Base-by-base conservation (phyloP, 2,113 vertebrate genomes). In the Pseudopipra pipra region DNA sequence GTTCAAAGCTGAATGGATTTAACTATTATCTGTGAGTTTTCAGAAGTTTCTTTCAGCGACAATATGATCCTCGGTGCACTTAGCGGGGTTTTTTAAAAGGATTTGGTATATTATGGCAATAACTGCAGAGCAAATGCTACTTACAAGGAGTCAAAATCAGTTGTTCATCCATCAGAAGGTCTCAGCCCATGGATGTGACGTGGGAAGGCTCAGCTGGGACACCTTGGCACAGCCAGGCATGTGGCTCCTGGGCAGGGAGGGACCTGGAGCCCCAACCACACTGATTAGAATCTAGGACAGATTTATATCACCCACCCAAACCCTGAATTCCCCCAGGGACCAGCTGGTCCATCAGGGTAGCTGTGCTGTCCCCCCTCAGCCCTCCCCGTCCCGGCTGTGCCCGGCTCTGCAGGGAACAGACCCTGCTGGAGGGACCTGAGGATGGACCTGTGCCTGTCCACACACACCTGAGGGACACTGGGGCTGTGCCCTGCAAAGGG, bases 1-100 rank as follows among this genome's bases (percentile, higher is more conserved):
- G 70, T 95, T 96, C 95, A 95, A 93, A 96, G 95, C 85, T 93
- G 92, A 93, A 96, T 87, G 93, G 90, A 43, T 97, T 90, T 82
- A 85, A 93, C 92, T 92, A 92, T 92, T 96, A 95, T 87, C 93
- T 31, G 14, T 0, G 4, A 96, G 95, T 96, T 96, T 95, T 95
- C 86, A 85, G 82, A 96, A 93, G 83, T 96, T 97, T 86, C 85
- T 86, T 68, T 79, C 84, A 73, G 88, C 2, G 1, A 62, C 58
- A 78, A 24, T 87, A 54, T 37, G 76, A 92, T 89, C 86, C 73
- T 92, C 1, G 0, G 31, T 87, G 95, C 92, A 92, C 96, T 95
- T 94, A 95, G 80, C 13, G 67, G 6, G 80, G 41, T 63, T 94
- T 90, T 91, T 70, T 35, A 63, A 31, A 85, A 43, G 81, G 65